Conservation (phyloP, 2,113 vertebrate species). For the Paracyprichromis sp. region DNA sequence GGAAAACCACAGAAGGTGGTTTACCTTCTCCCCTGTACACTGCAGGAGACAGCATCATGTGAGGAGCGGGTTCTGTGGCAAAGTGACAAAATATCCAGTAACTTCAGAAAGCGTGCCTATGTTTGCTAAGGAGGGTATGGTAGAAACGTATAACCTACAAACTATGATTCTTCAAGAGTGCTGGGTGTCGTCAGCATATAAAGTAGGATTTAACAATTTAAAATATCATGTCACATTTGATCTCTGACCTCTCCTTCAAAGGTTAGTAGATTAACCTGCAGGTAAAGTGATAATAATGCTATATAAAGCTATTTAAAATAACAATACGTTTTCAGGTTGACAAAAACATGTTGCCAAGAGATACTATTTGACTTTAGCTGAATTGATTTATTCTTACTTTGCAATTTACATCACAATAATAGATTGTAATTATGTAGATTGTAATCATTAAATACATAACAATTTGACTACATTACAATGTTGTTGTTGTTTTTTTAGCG, state of each 20-base stretch:
- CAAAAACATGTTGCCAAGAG: neutral
- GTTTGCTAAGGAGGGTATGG: neutral
- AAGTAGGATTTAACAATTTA: neutral
- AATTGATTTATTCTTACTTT: neutral
- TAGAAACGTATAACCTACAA: neutral
- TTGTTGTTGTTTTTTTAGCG: accelerated
- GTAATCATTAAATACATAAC: neutral
- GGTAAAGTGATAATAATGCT: neutral
- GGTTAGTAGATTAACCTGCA: neutral
- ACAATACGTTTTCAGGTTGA: neutral
- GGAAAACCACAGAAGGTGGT: neutral
- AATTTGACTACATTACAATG: neutral
- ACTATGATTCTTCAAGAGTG: neutral
- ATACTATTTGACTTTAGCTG: neutral
- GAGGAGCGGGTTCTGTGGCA: neutral
- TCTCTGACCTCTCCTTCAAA: neutral
- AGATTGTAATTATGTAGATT: neutral
- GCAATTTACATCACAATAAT: neutral
- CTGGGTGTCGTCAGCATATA: neutral
- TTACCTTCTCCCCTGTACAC: neutral
- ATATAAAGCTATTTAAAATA: neutral
- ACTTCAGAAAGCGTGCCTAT: neutral
- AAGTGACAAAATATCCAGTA: neutral
- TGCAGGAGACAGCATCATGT: neutral
- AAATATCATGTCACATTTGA: neutral